A percentile compares a stretch with the other conserved stretches of the same genome.
These are phyloP conservation scores for Hylaea fasciaria DNA, from an alignment of 2,888 invertebrate genomes.

Conservation along the genomic window DNA sequence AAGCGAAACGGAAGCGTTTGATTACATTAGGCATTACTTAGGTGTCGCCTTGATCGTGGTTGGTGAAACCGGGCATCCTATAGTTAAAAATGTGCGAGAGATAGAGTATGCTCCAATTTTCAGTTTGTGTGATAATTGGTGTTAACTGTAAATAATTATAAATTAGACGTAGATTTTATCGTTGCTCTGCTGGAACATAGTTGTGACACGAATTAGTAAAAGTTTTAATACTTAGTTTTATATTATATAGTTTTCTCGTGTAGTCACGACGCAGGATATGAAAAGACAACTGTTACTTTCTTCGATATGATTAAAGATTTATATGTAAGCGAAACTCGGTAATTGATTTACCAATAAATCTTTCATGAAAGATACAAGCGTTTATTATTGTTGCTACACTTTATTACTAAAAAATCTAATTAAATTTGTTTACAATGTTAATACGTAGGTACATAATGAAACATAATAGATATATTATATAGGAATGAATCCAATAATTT, in stretches of 20 bases:
- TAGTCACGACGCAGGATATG: constrained; percentile 22
- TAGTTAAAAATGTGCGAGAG: not conserved
- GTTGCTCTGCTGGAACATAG: constrained; percentile 29
- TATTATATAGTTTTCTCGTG: constrained; percentile 30
- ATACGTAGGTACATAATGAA: not conserved
- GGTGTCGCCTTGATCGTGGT: no score
- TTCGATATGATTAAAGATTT: constrained; percentile 28
- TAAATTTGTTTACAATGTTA: not conserved
- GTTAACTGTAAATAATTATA: constrained; percentile 38
- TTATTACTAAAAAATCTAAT: not conserved
- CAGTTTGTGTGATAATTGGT: constrained; percentile 22
- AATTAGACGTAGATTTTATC: constrained; percentile 27
- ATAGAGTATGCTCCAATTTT: constrained; percentile 1
- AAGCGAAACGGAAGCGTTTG: no score
- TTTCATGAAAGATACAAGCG: constrained; percentile 27
- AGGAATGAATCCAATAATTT: not conserved
- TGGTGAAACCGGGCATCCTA: not conserved
- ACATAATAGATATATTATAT: not conserved
- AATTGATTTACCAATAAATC: constrained; percentile 46
- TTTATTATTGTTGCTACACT: constrained; percentile 23
- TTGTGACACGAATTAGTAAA: constrained; percentile 11
- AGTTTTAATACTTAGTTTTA: constrained; percentile 7
- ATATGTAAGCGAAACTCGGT: constrained; percentile 42
- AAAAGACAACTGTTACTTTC: constrained; percentile 41
- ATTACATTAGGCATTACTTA: no score